phyloP scores from a whole-genome alignment of 1,140 invertebrate species.

The Penaeus japonicus region DNA sequence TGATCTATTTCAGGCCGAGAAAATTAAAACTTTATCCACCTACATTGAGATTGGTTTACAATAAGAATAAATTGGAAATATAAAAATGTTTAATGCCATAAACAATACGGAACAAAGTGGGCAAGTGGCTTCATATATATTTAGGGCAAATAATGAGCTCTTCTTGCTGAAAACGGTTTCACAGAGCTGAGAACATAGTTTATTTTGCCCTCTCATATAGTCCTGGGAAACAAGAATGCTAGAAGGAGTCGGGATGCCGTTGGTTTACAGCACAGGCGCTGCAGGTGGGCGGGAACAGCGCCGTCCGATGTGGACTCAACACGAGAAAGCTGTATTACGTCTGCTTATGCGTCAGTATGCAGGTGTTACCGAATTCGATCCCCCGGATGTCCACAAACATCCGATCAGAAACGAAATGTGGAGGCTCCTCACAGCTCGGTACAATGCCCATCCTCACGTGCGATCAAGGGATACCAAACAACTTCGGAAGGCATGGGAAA shows the following conservation, averaged over 20 bases:
- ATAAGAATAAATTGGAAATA: no score
- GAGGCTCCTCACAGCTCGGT: slow-evolving; percentile 50
- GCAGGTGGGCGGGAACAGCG: slow-evolving; percentile 48
- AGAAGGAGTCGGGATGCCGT: slow-evolving; percentile 49
- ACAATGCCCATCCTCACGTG: slow-evolving; percentile 55
- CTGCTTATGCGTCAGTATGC: slow-evolving; percentile 55
- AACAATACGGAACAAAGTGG: no score
- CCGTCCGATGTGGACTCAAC: slow-evolving; percentile 57
- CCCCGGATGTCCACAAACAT: slow-evolving; percentile 54
- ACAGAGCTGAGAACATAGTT: background rate
- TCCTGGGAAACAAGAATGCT: slow-evolving; percentile 21
- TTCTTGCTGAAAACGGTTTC: background rate
- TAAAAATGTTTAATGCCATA: no score
- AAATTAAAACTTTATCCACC: no score
- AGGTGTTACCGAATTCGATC: slow-evolving; percentile 55
- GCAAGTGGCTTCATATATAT: no score
- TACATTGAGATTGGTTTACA: no score
- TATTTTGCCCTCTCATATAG: background rate
- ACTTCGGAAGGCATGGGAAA: slow-evolving; percentile 56
- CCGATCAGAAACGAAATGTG: slow-evolving; percentile 57
- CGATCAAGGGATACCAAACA: slow-evolving; percentile 53
- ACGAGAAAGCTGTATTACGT: slow-evolving; percentile 53
- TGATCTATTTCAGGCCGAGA: no score
- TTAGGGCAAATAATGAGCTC: no score
- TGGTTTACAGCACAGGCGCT: slow-evolving; percentile 37